phyloP scores from a whole-genome alignment of 2,113 vertebrate species.

The Aphelocoma coerulescens region DNA sequence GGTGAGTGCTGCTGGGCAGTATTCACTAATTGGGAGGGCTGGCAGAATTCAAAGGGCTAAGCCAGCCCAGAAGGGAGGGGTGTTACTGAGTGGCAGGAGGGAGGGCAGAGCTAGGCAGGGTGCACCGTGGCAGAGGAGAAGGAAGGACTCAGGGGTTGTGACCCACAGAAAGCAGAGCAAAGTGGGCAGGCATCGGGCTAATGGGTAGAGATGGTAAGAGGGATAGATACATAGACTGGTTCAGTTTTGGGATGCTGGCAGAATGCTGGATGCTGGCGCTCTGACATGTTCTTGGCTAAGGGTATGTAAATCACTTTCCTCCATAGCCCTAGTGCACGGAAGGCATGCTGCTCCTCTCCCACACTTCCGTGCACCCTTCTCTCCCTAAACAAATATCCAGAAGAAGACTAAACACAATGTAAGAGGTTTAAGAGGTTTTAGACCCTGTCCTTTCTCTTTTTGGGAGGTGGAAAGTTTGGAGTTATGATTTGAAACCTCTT shows the following conservation, averaged over 20 bases:
- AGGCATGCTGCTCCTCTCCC: neutral
- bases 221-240: neutral
- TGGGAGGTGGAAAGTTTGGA: neutral
- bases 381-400: neutral
- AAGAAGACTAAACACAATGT: neutral
- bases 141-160: neutral
- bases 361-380: neutral
- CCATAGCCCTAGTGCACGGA: neutral
- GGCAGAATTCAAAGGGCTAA: neutral
- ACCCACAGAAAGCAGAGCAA: neutral
- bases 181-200: fast-evolving
- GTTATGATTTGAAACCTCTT: neutral
- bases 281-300: neutral
- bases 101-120: neutral
- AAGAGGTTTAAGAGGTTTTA: neutral
- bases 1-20: neutral
- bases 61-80: neutral
- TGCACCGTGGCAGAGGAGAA: neutral
- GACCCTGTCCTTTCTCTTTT: neutral
- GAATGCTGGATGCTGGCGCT: neutral
- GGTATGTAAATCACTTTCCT: neutral
- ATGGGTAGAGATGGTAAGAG: neutral
- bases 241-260: neutral
- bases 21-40: neutral
- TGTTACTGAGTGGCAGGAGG: fast-evolving